Percentiles rank a stretch among this genome's conserved stretches.
Evolutionary conservation across 2,888 invertebrate genomes (phyloP).

Genomic region (Platycheirus albimanus): DNA sequence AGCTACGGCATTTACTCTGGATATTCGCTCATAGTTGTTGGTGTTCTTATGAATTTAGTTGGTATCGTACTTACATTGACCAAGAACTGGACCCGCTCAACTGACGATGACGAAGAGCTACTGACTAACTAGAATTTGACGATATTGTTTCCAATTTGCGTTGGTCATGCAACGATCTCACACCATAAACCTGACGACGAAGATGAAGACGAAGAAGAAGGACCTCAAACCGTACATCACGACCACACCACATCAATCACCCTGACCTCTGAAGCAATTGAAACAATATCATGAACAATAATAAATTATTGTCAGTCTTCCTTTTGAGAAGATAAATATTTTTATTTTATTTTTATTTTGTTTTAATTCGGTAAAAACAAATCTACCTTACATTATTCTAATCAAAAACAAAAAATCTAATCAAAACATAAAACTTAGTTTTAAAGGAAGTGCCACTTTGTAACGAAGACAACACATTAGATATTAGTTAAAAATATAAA

Average conservation of each 20-base stretch:
- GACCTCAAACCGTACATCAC: slow-evolving; percentile 39
- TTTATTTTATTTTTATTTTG: not conserved
- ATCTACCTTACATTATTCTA: slow-evolving; percentile 41
- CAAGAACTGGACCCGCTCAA: slow-evolving; percentile 78
- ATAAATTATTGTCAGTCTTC: slow-evolving; percentile 50
- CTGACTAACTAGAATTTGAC: slow-evolving; percentile 75
- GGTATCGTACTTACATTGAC: slow-evolving; percentile 79
- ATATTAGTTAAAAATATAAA: not conserved
- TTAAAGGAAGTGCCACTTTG: slow-evolving; percentile 63
- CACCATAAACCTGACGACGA: slow-evolving; percentile 48
- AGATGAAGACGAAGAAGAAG: slow-evolving; percentile 16
- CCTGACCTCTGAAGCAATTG: slow-evolving; percentile 54
- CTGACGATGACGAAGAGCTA: slow-evolving; percentile 79
- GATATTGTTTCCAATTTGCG: slow-evolving; percentile 64
- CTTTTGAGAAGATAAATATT: slow-evolving; percentile 20
- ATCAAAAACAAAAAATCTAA: slow-evolving; percentile 54
- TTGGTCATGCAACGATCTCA: slow-evolving; percentile 63
- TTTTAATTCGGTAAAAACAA: slow-evolving; percentile 1
- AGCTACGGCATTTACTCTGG: slow-evolving; percentile 79
- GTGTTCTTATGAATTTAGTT: slow-evolving; percentile 77
- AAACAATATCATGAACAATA: slow-evolving; percentile 51
- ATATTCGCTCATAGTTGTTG: slow-evolving; percentile 78
- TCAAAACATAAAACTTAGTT: slow-evolving; percentile 33
- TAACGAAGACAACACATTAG: slow-evolving; percentile 67
- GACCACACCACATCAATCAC: slow-evolving; percentile 41